Evolutionary conservation across 2,888 invertebrate species (phyloP).

Genomic region (Acleris holmiana): DNA sequence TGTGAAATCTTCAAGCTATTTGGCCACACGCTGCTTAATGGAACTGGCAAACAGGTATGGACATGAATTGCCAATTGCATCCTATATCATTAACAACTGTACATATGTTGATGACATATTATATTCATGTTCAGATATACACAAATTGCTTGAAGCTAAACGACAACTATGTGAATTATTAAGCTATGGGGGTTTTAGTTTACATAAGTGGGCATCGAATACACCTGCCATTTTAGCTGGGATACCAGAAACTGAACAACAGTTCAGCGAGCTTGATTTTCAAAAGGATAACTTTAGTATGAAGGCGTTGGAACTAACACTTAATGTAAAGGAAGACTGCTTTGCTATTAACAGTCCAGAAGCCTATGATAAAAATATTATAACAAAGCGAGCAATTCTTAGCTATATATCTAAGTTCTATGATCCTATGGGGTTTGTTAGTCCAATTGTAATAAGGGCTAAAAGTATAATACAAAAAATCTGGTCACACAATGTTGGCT

Average conservation of each 20-base stretch:
- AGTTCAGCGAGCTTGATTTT: slow-evolving; percentile 32
- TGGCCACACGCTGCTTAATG: slow-evolving; percentile 39
- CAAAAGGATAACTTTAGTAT: slow-evolving; percentile 29
- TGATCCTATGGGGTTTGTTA: slow-evolving; percentile 39
- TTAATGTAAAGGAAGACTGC: slow-evolving; percentile 21
- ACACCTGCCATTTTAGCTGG: background rate
- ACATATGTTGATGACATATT: slow-evolving; percentile 37
- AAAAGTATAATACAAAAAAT: slow-evolving; percentile 7
- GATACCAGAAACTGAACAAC: slow-evolving; percentile 15
- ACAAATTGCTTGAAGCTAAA: slow-evolving; percentile 31
- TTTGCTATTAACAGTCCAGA: slow-evolving; percentile 16
- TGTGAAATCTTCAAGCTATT: slow-evolving; percentile 35
- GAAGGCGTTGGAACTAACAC: slow-evolving; percentile 36
- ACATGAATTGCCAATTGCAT: slow-evolving; percentile 26
- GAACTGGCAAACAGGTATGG: slow-evolving; percentile 32
- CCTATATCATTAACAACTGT: slow-evolving; percentile 31
- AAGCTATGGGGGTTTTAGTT: slow-evolving; percentile 31
- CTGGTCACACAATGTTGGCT: slow-evolving; percentile 29
- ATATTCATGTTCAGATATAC: slow-evolving; percentile 15
- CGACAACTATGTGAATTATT: slow-evolving; percentile 30
- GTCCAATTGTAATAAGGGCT: background rate
- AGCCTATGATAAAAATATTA: background rate
- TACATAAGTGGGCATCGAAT: slow-evolving; percentile 38
- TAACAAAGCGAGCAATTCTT: slow-evolving; percentile 36
- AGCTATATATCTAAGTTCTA: slow-evolving; percentile 39